A percentile compares a stretch with the other conserved stretches of the same genome.
These are phyloP conservation scores for Drosophila meridionalis DNA, from an alignment of 2,888 invertebrate species.

Conservation along the genomic window DNA sequence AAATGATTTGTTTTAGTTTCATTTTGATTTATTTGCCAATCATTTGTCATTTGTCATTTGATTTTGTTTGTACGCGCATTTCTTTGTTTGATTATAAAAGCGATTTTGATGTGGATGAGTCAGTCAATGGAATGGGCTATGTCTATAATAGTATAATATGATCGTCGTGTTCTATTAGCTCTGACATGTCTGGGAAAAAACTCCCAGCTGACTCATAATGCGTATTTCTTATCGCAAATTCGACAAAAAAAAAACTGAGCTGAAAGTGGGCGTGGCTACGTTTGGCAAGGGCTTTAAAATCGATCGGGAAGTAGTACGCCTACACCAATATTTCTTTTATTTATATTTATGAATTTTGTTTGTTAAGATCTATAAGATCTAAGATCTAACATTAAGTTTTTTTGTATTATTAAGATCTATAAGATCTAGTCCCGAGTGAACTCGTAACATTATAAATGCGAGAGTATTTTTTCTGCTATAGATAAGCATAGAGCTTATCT, in stretches of 20 bases:
- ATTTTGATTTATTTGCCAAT: slow-evolving; percentile 3
- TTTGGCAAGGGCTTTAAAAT: background rate
- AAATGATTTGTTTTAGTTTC: slow-evolving; percentile 18
- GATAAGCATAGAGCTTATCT: slow-evolving; percentile 31
- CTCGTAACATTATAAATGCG: background rate
- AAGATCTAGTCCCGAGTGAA: background rate
- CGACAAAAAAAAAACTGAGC: background rate
- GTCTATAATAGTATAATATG: slow-evolving; percentile 10
- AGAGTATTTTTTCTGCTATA: background rate
- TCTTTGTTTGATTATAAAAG: background rate
- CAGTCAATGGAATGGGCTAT: slow-evolving; percentile 13
- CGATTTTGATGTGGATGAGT: slow-evolving; percentile 28
- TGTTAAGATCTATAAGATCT: background rate
- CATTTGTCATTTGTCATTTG: slow-evolving; percentile 8
- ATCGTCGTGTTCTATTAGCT: background rate
- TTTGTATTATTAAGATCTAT: background rate
- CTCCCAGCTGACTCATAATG: slow-evolving; percentile 30
- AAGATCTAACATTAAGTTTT: background rate
- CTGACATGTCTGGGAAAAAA: slow-evolving; percentile 10
- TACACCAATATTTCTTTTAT: background rate
- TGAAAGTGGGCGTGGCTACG: background rate
- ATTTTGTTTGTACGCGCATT: background rate
- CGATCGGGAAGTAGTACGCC: background rate
- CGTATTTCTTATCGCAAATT: slow-evolving; percentile 30
- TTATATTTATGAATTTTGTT: background rate